phyloP scores from a whole-genome alignment of 2,113 vertebrate species.

The Ceyx margarethae region DNA sequence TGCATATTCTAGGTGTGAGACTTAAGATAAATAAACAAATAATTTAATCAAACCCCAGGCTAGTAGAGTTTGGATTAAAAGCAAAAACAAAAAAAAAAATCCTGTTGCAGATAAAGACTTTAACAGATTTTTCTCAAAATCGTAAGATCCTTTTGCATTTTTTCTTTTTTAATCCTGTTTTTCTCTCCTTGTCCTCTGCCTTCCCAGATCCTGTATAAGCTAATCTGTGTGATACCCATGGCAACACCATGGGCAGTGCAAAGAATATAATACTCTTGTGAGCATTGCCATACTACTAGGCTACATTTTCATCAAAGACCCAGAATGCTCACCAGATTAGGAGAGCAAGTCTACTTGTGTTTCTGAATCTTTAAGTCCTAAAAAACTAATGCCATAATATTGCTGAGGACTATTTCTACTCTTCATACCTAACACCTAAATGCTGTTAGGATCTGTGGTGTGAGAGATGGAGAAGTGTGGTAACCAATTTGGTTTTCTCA shows the following conservation, averaged over 20 bases:
- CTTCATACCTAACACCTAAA: background rate
- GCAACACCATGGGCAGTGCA: background rate
- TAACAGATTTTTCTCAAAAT: slow-evolving; percentile 20
- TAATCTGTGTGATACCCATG: background rate
- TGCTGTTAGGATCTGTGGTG: background rate
- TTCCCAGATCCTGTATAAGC: background rate
- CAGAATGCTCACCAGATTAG: background rate
- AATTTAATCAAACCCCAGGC: background rate
- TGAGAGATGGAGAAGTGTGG: background rate
- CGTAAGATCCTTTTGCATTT: background rate
- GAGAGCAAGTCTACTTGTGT: background rate
- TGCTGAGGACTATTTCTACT: background rate
- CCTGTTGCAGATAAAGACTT: slow-evolving; percentile 34
- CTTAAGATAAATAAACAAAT: background rate
- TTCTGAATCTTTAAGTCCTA: background rate
- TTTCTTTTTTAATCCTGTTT: slow-evolving; percentile 10
- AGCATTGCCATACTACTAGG: background rate
- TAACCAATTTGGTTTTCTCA: background rate
- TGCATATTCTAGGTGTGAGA: background rate
- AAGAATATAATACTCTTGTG: background rate
- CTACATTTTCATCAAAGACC: background rate
- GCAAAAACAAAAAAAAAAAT: background rate
- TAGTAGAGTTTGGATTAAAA: background rate
- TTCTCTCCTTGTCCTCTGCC: slow-evolving; percentile 32
- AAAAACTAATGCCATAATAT: rapidly evolving